Conservation (phyloP, 1,140 invertebrate species). For the Zeugodacus cucurbitae region DNA sequence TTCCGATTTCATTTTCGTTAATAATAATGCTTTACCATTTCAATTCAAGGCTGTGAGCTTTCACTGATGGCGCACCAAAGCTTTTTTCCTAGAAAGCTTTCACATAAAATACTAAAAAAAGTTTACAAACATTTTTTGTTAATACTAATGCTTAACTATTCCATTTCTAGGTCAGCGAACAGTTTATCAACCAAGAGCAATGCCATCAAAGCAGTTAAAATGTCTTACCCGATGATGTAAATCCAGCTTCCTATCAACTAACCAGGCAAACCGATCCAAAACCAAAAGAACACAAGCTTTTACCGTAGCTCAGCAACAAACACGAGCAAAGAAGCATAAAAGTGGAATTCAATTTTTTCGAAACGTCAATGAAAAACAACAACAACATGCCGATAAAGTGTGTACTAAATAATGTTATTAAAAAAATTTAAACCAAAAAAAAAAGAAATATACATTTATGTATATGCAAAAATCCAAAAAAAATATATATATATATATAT, state of each 20-base stretch:
- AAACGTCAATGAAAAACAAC: conserved; percentile 19
- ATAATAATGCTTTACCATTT: too few species aligned
- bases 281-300: not conserved
- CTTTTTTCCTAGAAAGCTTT: too few species aligned
- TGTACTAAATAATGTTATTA: not conserved
- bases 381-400: not conserved
- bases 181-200: not conserved
- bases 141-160: too few species aligned
- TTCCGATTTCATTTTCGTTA: too few species aligned
- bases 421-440: not conserved
- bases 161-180: not conserved
- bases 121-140: too few species aligned
- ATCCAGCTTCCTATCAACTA: conserved; percentile 25
- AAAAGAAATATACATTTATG: not conserved
- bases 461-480: conserved; percentile 2
- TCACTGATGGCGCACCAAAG: too few species aligned
- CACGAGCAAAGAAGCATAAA: not conserved
- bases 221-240: conserved; percentile 29
- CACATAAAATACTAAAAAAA: too few species aligned
- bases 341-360: conserved; percentile 9
- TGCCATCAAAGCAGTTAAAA: not conserved
- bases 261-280: not conserved
- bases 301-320: not conserved
- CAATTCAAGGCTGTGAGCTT: too few species aligned
- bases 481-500: not conserved